Evolutionary conservation across 2,113 vertebrate genomes (phyloP), one percentile per base, ranked within the genome.

Genomic region (Herpetotheres cachinnans): DNA sequence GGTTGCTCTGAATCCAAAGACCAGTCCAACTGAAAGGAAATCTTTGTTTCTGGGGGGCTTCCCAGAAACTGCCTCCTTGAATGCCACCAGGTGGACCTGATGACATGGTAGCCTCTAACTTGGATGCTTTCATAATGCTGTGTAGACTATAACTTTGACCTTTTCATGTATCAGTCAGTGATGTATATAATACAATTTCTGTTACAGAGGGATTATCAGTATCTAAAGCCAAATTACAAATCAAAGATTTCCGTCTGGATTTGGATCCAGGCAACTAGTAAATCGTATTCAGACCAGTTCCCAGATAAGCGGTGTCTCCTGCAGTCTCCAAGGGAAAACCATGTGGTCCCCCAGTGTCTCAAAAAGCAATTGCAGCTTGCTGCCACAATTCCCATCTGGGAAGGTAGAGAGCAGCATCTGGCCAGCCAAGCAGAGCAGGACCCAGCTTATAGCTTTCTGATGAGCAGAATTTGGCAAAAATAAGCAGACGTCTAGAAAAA

Each of bases 371-470:
- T 87, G 65, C 69, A 87, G 38, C 72, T 96, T 93, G 61, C 73
- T 94, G n/a, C 38, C 81, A 52, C 77, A 63, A 9, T 87, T 95
- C 91, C 65, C 50, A 66, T 6, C 56, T 47, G 81, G 52, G 52
- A 93, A 95, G 56, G 38, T 6, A 89, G 72, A 76, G 65, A 93
- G 61, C 77, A 89, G 81, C 81, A 82, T 87, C 77, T 95, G 77
- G 86, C 38, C 38, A 67, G 42, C 29, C 26, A 44, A 32, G 55
- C 59, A 73, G 63, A 73, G 83, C 65, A 74, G 76, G 76, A 81
- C 38, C 10, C 63, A 76, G 63, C 1, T 93, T 63, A 47, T 7
- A 32, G 38, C 12, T 84, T 95, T 77, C n/a, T 62, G 46, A 71
- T 74, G 59, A 84, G 50, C 36, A 74, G 32, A 65, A 69, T 55